Percentiles rank a stretch among this genome's conserved stretches.
Evolutionary conservation across 35 echinoderm and acorn worm genomes (phyloP).

Genomic region (Strongylocentrotus purpuratus): DNA sequence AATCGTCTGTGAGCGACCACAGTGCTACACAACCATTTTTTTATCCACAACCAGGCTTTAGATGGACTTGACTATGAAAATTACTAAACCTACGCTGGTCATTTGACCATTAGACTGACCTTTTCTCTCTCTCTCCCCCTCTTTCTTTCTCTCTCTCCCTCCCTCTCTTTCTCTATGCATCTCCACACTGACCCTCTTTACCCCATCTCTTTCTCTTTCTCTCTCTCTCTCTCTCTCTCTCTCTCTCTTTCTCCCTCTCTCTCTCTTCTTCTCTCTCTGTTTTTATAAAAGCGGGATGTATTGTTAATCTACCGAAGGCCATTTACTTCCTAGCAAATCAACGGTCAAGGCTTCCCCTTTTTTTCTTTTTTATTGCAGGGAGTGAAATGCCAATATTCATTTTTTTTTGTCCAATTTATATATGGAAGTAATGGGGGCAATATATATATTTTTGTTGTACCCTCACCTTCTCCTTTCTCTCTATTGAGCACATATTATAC

Average conservation of each 20-base stretch:
- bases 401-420: not conserved
- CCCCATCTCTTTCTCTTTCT: not conserved
- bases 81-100: not conserved
- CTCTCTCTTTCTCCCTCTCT: not conserved
- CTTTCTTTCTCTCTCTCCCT: not conserved
- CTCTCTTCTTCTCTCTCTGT: not conserved
- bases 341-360: not conserved
- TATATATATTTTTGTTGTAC: too few relatives aligned
- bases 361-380: not conserved
- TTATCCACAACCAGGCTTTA: not conserved
- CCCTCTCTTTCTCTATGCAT: not conserved
- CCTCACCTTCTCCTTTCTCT: too few relatives aligned
- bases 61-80: not conserved
- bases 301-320: not conserved
- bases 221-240: not conserved
- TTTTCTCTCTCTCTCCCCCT: not conserved
- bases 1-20: too few relatives aligned
- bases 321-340: not conserved
- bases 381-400: not conserved
- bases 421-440: too few relatives aligned
- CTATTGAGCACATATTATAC: too few relatives aligned
- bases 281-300: not conserved
- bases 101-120: not conserved
- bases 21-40: too few relatives aligned
- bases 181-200: not conserved